These are phyloP conservation scores for Oeneis ivallda DNA, from an alignment of 2,888 invertebrate genomes.

Conservation along the genomic window DNA sequence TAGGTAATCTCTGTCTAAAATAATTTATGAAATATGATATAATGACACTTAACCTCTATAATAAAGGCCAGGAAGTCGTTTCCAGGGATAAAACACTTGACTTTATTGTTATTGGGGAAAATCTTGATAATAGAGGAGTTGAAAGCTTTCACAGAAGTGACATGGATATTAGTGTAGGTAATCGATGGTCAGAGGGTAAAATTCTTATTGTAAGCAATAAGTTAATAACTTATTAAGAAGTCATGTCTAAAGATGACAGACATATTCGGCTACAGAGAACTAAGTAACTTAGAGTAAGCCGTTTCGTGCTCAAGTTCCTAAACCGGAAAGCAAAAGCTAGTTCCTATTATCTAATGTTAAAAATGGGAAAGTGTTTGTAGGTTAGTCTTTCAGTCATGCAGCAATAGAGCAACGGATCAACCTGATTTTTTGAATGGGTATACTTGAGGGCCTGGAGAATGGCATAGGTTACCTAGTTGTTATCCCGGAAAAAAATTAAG, in stretches of 20 bases:
- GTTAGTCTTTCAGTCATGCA: too few relatives aligned
- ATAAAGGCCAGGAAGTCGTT: conserved; percentile 60
- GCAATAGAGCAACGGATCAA: too few relatives aligned
- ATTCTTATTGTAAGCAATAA: neutral
- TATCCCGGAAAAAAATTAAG: too few relatives aligned
- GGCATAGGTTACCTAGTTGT: too few relatives aligned
- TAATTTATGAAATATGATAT: conserved; percentile 76
- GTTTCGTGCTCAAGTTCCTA: too few relatives aligned
- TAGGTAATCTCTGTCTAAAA: conserved; percentile 67
- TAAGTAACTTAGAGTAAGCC: too few relatives aligned
- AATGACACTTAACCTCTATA: conserved; percentile 59
- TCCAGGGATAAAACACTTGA: conserved; percentile 59
- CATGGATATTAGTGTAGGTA: neutral
- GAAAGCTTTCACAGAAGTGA: neutral
- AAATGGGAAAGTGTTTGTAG: too few relatives aligned
- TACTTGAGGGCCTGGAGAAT: too few relatives aligned
- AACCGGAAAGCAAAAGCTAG: too few relatives aligned
- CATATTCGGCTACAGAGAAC: too few relatives aligned
- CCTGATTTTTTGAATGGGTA: too few relatives aligned
- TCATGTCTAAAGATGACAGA: neutral
- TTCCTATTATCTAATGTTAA: too few relatives aligned
- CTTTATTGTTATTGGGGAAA: conserved; percentile 61
- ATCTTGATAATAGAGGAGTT: conserved; percentile 43
- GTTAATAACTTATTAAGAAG: neutral
- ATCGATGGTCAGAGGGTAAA: neutral